phyloP scores from a whole-genome alignment of 1,140 invertebrate species.

The Himalopsyche phryganea region DNA sequence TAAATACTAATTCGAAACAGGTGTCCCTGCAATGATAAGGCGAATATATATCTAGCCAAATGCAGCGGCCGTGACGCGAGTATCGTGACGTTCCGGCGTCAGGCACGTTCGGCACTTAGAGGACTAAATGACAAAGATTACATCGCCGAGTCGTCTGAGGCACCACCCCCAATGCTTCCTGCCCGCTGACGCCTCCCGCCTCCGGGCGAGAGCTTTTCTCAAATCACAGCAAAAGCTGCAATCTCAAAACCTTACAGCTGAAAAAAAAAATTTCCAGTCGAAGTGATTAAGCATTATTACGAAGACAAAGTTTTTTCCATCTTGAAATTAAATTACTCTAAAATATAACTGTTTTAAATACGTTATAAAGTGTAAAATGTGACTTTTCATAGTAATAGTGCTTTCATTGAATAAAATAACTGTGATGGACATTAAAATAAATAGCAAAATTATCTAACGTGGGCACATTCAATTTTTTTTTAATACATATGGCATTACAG shows the following conservation, averaged over 20 bases:
- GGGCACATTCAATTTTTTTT: too few species aligned
- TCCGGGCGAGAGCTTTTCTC: too few species aligned
- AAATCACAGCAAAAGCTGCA: too few species aligned
- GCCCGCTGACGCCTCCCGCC: background rate
- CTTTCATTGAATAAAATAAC: too few species aligned
- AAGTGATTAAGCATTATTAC: background rate
- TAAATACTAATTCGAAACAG: slow-evolving; percentile 27
- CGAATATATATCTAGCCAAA: slow-evolving; percentile 7
- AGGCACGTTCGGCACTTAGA: slow-evolving; percentile 13
- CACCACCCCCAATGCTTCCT: background rate
- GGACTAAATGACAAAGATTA: slow-evolving; percentile 21
- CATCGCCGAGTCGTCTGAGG: slow-evolving; percentile 14
- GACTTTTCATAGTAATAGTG: too few species aligned
- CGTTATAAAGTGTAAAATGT: too few species aligned
- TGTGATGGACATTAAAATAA: too few species aligned
- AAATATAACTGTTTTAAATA: too few species aligned
- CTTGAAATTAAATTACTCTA: too few species aligned
- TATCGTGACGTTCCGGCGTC: slow-evolving; percentile 1
- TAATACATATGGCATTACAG: too few species aligned
- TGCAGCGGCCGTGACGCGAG: background rate
- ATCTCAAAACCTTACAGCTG: background rate
- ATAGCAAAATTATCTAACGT: too few species aligned
- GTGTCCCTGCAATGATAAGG: slow-evolving; percentile 27
- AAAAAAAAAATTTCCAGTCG: background rate
- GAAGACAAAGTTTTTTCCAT: too few species aligned